Conservation (phyloP, 1,140 invertebrate species). For the Heliconius hewitsoni region DNA sequence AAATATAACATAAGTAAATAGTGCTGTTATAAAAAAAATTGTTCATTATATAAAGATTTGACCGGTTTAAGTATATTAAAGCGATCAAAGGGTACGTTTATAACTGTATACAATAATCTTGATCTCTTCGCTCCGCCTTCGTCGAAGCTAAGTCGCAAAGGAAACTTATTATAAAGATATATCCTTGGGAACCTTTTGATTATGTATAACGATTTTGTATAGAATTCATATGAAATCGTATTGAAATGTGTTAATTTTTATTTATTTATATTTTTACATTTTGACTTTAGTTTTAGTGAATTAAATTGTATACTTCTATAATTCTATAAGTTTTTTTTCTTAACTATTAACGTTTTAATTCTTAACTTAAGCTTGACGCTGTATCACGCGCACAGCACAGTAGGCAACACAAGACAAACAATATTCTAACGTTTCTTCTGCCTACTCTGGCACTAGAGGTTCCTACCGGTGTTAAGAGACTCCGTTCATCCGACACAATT, state of each 20-base stretch:
- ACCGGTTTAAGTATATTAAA: neutral
- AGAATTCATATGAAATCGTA: neutral
- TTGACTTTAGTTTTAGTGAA: too few relatives aligned
- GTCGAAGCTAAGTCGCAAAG: neutral
- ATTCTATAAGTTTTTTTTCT: neutral
- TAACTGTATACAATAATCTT: conserved; percentile 2
- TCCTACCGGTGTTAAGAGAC: too few relatives aligned
- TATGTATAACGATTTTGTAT: neutral
- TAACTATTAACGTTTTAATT: neutral
- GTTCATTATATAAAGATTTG: neutral
- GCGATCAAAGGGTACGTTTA: neutral
- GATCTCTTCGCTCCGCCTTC: neutral
- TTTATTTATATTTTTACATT: too few relatives aligned
- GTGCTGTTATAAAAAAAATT: neutral
- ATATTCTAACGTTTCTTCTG: too few relatives aligned
- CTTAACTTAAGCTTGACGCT: too few relatives aligned
- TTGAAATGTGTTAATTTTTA: neutral
- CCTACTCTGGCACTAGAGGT: too few relatives aligned
- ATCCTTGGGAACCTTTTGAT: neutral
- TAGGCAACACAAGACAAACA: too few relatives aligned
- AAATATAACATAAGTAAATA: neutral
- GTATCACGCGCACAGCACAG: too few relatives aligned
- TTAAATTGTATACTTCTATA: too few relatives aligned
- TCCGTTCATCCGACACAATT: too few relatives aligned
- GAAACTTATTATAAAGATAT: neutral